phyloP scores from a whole-genome alignment of 37 sponge, comb jelly and placozoan species.

The Aplysina aerophoba region DNA sequence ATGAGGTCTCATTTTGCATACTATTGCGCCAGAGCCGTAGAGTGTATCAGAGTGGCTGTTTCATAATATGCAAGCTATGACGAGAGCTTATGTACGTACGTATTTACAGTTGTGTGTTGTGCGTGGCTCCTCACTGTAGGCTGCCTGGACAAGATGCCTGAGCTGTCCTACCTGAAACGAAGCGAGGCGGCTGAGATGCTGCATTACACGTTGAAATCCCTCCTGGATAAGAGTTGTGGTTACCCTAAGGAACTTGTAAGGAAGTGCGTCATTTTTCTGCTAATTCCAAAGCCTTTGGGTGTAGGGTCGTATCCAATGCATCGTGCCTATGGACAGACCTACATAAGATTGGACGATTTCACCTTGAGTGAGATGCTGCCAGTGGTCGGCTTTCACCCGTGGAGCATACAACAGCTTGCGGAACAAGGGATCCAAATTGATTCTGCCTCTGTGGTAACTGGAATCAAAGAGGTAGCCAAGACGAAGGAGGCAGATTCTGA shows the following conservation, averaged over 20 bases:
- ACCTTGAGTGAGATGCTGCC: not conserved
- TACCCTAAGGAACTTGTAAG: not conserved
- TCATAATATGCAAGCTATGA: too few species aligned
- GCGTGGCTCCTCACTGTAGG: not conserved
- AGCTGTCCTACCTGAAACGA: not conserved
- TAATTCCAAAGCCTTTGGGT: not conserved
- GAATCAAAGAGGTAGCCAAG: not conserved
- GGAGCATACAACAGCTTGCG: not conserved
- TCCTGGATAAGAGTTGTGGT: not conserved
- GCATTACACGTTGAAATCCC: not conserved
- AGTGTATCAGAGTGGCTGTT: too few species aligned
- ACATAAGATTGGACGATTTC: not conserved
- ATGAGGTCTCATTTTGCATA: too few species aligned
- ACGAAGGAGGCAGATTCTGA: not conserved
- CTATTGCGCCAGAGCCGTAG: too few species aligned
- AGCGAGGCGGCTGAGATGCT: not conserved
- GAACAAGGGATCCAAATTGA: not conserved
- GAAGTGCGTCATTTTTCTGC: not conserved
- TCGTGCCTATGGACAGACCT: constrained; percentile 3
- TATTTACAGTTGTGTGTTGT: too few species aligned
- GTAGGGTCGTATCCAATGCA: not conserved
- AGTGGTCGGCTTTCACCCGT: not conserved
- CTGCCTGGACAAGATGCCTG: not conserved
- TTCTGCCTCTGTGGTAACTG: constrained; percentile 3
- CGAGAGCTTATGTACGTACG: too few species aligned